These are phyloP conservation scores for Palythoa caribaeorum DNA, from an alignment of 92 coral and sea anemone species.

Conservation along the genomic window DNA sequence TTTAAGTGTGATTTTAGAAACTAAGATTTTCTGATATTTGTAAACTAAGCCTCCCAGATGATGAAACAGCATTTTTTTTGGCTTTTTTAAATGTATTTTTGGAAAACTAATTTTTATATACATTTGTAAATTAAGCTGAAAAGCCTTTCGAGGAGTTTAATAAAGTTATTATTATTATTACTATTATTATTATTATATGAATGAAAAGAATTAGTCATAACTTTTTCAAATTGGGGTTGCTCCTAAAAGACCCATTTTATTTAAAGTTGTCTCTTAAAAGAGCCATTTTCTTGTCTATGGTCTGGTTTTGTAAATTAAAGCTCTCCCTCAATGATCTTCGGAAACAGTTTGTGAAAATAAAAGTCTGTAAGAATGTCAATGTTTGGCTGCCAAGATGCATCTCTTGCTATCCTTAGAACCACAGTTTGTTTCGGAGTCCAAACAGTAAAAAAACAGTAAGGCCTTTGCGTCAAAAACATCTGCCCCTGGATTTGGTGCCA, in stretches of 20 bases:
- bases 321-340: conserved; percentile 64
- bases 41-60: conserved; percentile 6
- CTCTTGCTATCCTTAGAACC: conserved; percentile 43
- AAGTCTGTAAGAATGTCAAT: conserved; percentile 57
- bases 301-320: conserved; percentile 13
- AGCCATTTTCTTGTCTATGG: not conserved
- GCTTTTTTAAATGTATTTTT: not conserved
- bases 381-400: conserved; percentile 51
- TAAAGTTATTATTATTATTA: not conserved
- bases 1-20: not conserved
- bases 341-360: conserved; percentile 55
- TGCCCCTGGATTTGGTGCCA: conserved; percentile 78
- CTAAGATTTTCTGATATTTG: conserved; percentile 3
- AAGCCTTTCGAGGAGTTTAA: not conserved
- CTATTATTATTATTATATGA: not conserved
- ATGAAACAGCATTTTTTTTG: not conserved
- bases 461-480: conserved; percentile 42
- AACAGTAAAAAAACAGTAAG: conserved; percentile 52
- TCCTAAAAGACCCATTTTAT: not conserved
- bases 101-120: conserved; percentile 13
- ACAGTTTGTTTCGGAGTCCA: conserved; percentile 58
- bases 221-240: not conserved
- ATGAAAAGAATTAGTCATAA: not conserved
- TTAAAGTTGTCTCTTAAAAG: not conserved
- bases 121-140: not conserved